phyloP scores from a whole-genome alignment of 2,797 vertebrate genomes.

The Falco novaeseelandiae region DNA sequence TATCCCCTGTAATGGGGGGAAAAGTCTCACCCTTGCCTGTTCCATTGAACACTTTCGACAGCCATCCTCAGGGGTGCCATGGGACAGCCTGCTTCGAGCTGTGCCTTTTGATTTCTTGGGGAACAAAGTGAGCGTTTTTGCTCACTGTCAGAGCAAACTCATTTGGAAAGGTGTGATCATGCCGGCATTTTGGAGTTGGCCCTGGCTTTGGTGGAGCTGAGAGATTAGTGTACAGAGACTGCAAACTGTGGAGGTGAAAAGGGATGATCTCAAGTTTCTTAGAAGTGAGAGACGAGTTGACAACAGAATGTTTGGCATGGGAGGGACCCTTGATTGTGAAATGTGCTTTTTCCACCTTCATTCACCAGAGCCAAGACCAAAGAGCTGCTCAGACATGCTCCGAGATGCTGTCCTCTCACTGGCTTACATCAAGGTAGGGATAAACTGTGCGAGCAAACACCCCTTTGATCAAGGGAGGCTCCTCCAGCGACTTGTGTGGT shows the following conservation, averaged over 20 bases:
- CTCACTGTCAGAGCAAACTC: background rate
- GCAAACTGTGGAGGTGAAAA: background rate
- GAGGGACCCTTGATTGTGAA: conserved; percentile 48
- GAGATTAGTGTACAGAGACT: background rate
- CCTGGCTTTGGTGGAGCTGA: background rate
- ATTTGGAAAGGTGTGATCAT: fast-evolving
- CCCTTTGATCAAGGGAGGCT: background rate
- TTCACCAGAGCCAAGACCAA: background rate
- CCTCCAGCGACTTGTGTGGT: background rate
- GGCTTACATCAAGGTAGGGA: background rate
- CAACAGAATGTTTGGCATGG: background rate
- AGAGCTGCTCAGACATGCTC: conserved; percentile 46
- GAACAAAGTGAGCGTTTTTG: background rate
- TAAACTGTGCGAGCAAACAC: background rate
- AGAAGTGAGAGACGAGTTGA: background rate
- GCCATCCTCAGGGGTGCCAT: background rate
- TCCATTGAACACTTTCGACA: background rate
- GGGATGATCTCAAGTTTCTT: background rate
- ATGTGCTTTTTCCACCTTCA: background rate
- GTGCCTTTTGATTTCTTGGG: background rate
- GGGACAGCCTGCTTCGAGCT: background rate
- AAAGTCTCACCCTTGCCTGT: background rate
- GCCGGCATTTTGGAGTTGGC: fast-evolving
- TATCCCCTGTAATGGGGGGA: fast-evolving
- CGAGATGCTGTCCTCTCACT: background rate